Conservation (phyloP, 2,797 vertebrate genomes). For the Characodon lateralis region DNA sequence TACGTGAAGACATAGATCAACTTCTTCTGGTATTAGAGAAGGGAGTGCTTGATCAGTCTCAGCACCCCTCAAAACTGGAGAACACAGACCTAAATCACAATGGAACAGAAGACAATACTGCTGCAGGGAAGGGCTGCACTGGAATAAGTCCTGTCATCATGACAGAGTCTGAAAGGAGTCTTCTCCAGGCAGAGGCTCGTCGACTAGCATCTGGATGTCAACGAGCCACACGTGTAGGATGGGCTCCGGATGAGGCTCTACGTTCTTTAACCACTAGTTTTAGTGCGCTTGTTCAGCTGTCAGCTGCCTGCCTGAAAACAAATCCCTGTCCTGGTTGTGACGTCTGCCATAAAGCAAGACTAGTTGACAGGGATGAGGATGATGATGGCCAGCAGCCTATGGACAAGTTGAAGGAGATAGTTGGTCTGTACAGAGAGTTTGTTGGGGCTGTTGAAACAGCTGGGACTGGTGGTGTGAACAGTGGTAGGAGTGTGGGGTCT, state of each 20-base stretch:
- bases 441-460: constrained; percentile 86
- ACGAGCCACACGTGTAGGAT: constrained; percentile 87
- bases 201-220: constrained; percentile 91
- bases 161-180: constrained; percentile 85
- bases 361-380: constrained; percentile 41
- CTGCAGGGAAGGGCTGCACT: constrained; percentile 44
- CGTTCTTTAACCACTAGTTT: constrained; percentile 87
- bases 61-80: constrained; percentile 58
- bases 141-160: constrained; percentile 72
- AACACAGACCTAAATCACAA: constrained; percentile 70
- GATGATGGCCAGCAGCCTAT: constrained; percentile 78
- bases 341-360: constrained; percentile 68
- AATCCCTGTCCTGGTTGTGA: constrained; percentile 86
- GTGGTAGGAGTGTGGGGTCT: constrained; percentile 48
- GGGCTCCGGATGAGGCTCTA: constrained; percentile 88
- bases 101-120: constrained; percentile 43
- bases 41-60: constrained; percentile 72
- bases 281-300: constrained; percentile 88
- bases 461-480: constrained; percentile 61
- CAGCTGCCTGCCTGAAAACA: constrained; percentile 87
- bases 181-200: constrained; percentile 87
- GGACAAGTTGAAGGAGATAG: constrained; percentile 87
- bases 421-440: constrained; percentile 89
- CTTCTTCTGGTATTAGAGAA: constrained; percentile 86
- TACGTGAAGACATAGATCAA: constrained; percentile 87